Percentiles rank a stretch among this genome's conserved stretches.
These are phyloP conservation scores for Ciconia maguari DNA, from an alignment of 2,113 vertebrate species.

Conservation along the genomic window DNA sequence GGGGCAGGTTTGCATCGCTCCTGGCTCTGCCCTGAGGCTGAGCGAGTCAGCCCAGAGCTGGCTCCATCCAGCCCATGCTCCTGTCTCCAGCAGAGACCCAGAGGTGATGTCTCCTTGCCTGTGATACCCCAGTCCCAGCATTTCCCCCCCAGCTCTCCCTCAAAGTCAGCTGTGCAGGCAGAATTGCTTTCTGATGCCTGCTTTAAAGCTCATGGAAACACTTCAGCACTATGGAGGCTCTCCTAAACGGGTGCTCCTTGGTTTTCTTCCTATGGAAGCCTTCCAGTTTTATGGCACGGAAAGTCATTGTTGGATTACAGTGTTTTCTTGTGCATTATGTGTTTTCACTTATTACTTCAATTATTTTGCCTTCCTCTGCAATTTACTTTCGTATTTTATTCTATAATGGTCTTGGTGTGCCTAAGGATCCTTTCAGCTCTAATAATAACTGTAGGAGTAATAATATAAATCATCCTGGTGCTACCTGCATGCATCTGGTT, in stretches of 20 bases:
- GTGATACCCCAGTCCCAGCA: not conserved
- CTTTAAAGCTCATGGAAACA: not conserved
- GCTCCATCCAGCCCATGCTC: not conserved
- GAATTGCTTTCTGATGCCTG: not conserved
- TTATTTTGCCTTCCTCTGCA: not conserved
- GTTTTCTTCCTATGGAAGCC: not conserved
- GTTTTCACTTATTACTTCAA: not conserved
- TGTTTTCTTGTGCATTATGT: not conserved
- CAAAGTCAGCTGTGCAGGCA: not conserved
- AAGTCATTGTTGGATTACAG: not conserved
- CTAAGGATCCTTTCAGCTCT: not conserved
- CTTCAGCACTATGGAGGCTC: accelerated
- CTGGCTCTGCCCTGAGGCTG: not conserved
- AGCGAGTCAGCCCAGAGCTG: not conserved
- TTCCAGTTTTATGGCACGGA: not conserved
- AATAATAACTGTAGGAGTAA: not conserved
- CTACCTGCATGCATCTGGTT: not conserved
- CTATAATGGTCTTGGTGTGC: not conserved
- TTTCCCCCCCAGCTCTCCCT: not conserved
- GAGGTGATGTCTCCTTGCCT: not conserved
- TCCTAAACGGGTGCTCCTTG: not conserved
- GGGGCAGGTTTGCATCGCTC: not conserved
- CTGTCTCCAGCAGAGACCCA: not conserved
- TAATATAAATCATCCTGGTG: not conserved
- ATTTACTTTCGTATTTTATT: not conserved